Evolutionary conservation across 2,113 vertebrate genomes (phyloP).

Genomic region (Dromaius novaehollandiae): DNA sequence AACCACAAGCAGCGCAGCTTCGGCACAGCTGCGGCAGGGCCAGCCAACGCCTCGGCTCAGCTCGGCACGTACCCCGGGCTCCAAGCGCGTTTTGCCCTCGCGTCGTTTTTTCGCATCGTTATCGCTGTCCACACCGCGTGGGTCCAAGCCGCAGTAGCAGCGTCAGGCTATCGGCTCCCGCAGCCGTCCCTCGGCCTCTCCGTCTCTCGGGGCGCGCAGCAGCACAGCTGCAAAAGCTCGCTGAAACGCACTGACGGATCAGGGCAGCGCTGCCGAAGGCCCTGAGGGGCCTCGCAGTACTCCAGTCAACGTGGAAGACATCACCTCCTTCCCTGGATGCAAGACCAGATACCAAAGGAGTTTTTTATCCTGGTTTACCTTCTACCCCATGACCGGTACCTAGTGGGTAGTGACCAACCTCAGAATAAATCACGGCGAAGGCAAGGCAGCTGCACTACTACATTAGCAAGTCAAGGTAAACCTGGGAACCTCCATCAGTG

Average conservation of each 20-base stretch:
- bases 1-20: too few relatives aligned
- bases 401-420: neutral
- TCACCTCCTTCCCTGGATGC: fast-evolving
- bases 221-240: fast-evolving
- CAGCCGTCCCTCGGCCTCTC: fast-evolving
- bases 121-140: too few relatives aligned
- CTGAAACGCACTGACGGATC: too few relatives aligned
- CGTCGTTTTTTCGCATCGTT: too few relatives aligned
- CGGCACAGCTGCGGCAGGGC: too few relatives aligned
- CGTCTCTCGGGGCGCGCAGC: fast-evolving
- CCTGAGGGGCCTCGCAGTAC: too few relatives aligned
- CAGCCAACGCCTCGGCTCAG: too few relatives aligned
- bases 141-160: too few relatives aligned
- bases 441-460: neutral
- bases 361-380: neutral
- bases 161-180: too few relatives aligned
- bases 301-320: fast-evolving
- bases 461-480: neutral
- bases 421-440: neutral
- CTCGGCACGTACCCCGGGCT: too few relatives aligned
- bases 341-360: fast-evolving
- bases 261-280: too few relatives aligned
- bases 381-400: fast-evolving
- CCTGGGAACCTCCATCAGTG: neutral
- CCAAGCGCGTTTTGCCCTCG: neutral